These are phyloP conservation scores for Nerophis ophidion DNA, from an alignment of 2,113 vertebrate genomes.

Conservation along the genomic window DNA sequence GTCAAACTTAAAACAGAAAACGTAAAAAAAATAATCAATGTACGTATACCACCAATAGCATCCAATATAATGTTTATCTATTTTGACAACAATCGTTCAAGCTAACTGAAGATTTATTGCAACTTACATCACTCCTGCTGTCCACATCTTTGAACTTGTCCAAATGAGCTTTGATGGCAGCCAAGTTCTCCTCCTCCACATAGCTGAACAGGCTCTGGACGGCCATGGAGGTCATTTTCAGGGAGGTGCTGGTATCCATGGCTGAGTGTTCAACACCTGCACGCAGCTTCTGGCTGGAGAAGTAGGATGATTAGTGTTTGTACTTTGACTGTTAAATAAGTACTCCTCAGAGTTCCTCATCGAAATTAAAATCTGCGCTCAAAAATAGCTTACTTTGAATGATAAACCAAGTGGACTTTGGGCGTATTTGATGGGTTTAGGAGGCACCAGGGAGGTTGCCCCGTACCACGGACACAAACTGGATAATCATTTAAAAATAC, in stretches of 20 bases:
- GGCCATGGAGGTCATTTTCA: constrained; percentile 83
- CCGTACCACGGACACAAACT: not conserved
- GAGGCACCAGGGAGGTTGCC: not conserved
- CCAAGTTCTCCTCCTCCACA: constrained; percentile 91
- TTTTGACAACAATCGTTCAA: not conserved
- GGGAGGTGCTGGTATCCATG: constrained; percentile 70
- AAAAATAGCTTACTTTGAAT: not conserved
- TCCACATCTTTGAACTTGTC: constrained; percentile 94
- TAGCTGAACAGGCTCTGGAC: constrained; percentile 87
- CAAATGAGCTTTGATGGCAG: constrained; percentile 84
- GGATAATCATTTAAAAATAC: not conserved
- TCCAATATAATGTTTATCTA: not conserved
- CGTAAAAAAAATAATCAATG: too few species aligned
- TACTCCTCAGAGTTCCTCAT: constrained; percentile 2
- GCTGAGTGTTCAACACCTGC: constrained; percentile 25
- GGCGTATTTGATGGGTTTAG: not conserved
- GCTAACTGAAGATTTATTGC: not conserved
- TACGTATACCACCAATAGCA: not conserved
- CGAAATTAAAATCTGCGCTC: not conserved
- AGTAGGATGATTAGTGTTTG: constrained; percentile 4
- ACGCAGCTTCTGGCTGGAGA: constrained; percentile 25
- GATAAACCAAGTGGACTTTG: not conserved
- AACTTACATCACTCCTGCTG: constrained; percentile 90
- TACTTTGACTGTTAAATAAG: constrained; percentile 15
- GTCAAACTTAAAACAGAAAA: too few species aligned